These are phyloP conservation scores for Herminia tarsipennalis DNA, from an alignment of 2,888 invertebrate species.

Conservation along the genomic window DNA sequence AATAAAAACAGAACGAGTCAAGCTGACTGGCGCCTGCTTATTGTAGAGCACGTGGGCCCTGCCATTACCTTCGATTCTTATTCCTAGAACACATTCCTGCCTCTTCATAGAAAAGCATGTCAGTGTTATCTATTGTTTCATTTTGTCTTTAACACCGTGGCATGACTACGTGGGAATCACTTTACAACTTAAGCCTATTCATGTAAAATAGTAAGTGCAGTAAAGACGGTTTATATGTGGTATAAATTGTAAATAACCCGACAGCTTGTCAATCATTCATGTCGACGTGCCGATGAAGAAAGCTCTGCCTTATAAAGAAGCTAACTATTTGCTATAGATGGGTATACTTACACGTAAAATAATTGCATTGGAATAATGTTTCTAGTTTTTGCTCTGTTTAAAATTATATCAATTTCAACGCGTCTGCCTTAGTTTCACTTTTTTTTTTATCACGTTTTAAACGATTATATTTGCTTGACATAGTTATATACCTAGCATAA, in stretches of 20 bases:
- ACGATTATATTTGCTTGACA: no score
- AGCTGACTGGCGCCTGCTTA: conserved; percentile 73
- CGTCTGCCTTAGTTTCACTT: conserved; percentile 26
- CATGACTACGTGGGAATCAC: conserved; percentile 8
- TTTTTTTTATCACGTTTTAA: conserved; percentile 31
- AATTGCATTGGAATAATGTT: conserved; percentile 38
- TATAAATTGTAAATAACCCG: conserved; percentile 59
- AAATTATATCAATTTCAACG: conserved; percentile 32
- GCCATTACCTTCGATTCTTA: conserved; percentile 57
- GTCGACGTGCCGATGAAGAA: conserved; percentile 66
- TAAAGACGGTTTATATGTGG: conserved; percentile 62
- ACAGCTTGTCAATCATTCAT: conserved; percentile 74
- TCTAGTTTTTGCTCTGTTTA: conserved; percentile 46
- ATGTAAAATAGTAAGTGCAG: conserved; percentile 55
- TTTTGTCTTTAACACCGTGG: conserved; percentile 8
- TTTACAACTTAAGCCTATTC: conserved; percentile 33
- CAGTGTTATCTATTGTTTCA: conserved; percentile 30
- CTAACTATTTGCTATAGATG: conserved; percentile 36
- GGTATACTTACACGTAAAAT: background rate
- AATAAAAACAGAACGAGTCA: conserved; percentile 47
- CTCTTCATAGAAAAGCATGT: conserved; percentile 41
- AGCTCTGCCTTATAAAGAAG: conserved; percentile 61
- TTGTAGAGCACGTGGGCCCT: conserved; percentile 69
- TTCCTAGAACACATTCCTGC: conserved; percentile 69
- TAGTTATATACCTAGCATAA: no score